Base-by-base conservation (phyloP, 2,797 vertebrate genomes). In the Phaenicophaeus curvirostris region DNA sequence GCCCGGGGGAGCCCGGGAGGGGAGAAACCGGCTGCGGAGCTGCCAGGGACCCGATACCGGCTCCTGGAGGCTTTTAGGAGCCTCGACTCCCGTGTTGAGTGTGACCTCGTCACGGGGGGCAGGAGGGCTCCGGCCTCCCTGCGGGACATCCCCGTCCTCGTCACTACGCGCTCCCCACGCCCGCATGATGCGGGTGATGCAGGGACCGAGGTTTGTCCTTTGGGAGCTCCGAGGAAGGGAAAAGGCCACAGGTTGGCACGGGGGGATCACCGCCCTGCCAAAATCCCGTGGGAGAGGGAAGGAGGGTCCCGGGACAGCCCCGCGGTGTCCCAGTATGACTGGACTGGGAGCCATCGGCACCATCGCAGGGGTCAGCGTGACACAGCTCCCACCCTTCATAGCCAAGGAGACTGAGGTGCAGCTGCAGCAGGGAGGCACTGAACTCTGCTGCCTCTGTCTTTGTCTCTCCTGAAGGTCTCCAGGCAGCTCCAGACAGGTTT, bases 31-130 rank as follows among this genome's bases (percentile, higher is more conserved):
- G 51, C 66, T 41, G 78, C 62, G 15, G 71, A 73, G 51, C 67
- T 76, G 66, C 23, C 3, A 87, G 71, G 33, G 62, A 94, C 31
- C n/a, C 8, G 3, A n/a, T 16, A 0, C 5, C 20, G 31, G 18
- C 35, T 57, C 4, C 2, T 12, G 39, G 73, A 91, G 61, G 33
- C 27, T 90, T 80, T 91, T 25, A 17, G 66, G 68, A 69, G 58
- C 61, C 42, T 82, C 87, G 67, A 57, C 75, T 89, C 85, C 76
- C 4, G 16, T 20, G 31, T 10, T 55, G 68, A 21, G 35, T 3
- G 74, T 71, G 75, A 90, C 90, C 91, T 92, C 91, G 87, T 82
- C 72, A n/a, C 74, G 33, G 9, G 73, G 65, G 76, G 33, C 62
- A 68, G 68, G 79, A 83, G 72, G 3, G 0, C 30, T 93, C 72